Evolutionary conservation across 2,113 vertebrate species (phyloP), one percentile per base, ranked within the genome.

Genomic region (Arenaria interpres): DNA sequence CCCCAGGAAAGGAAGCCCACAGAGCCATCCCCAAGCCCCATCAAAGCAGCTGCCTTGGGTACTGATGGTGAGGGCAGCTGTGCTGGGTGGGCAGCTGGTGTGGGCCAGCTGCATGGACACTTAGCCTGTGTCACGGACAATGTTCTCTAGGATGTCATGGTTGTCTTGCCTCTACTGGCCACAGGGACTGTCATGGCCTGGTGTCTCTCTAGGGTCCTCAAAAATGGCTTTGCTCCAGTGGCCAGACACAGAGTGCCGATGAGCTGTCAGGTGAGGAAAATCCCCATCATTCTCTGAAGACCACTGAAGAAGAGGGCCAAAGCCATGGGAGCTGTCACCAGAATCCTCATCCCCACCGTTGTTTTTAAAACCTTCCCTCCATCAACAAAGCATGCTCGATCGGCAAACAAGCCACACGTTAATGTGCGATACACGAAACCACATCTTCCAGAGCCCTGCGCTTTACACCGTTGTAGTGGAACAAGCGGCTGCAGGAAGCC

Each of bases 371-470:
- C 33, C 35, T 22, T 67, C 43, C 22, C 33, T 69, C 22, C 45
- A 22, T 11, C 80, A 57, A 13, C 14, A 67, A 45, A 64, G 32
- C 24, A 8, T 2, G 7, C 48, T n/a, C 48, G 43, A 50, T 25
- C 2, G 7, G 37, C 57, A 54, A 32, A 71, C 10, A 66, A 41
- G 14, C 22, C 67, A 23, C 50, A 9, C 35, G 63, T 32, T 48
- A 8, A 18, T 1, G 17, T 13, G 35, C 14, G 54, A 13, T 22
- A 14, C 2, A 2, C 1, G 37, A 39, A 79, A 41, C 22, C 35
- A 28, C 19, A 20, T 0, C 4, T 51, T 0, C 0, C 32, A 60
- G n/a, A 43, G 37, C 32, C 71, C 35, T 4, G 28, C 3, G 8
- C 53, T 69, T 48, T 12, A 4, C 13, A 24, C 33, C 17, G 3